Percentiles rank a stretch among this genome's conserved stretches.
Conservation (phyloP, 2,113 vertebrate genomes). For the Lasiurus cinereus region DNA sequence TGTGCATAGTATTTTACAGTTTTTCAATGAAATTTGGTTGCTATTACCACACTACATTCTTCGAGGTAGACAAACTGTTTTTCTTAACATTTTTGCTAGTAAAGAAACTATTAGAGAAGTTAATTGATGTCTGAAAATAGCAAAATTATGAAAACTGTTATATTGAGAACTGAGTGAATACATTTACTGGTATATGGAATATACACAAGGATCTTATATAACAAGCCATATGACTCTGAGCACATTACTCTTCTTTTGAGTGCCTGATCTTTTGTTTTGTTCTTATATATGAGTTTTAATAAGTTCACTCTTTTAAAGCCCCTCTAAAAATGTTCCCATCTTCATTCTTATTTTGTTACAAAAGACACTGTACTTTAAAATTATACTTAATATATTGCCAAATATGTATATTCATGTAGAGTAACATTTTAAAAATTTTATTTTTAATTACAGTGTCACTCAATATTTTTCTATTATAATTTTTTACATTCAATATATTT, state of each 20-base stretch:
- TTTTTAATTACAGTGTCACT: too few species aligned
- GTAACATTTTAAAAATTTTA: neutral
- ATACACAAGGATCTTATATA: neutral
- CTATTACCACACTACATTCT: neutral
- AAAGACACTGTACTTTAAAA: neutral
- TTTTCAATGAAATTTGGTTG: neutral
- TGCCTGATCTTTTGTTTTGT: neutral
- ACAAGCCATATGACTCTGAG: neutral
- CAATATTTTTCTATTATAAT: too few species aligned
- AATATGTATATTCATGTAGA: neutral
- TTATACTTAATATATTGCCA: neutral
- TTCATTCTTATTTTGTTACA: neutral
- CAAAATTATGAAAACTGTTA: neutral
- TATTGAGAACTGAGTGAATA: slow-evolving; percentile 19
- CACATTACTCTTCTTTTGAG: neutral
- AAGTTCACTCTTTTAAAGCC: neutral
- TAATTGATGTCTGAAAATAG: neutral
- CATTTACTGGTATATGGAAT: slow-evolving; percentile 6
- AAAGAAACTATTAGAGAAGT: neutral
- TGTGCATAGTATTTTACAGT: neutral
- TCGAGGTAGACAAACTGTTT: neutral
- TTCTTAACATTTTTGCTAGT: neutral
- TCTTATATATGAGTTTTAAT: neutral
- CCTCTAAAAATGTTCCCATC: neutral
- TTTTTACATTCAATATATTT: too few species aligned